Conservation (phyloP, 2,888 invertebrate genomes). For the Herminia tarsipennalis region DNA sequence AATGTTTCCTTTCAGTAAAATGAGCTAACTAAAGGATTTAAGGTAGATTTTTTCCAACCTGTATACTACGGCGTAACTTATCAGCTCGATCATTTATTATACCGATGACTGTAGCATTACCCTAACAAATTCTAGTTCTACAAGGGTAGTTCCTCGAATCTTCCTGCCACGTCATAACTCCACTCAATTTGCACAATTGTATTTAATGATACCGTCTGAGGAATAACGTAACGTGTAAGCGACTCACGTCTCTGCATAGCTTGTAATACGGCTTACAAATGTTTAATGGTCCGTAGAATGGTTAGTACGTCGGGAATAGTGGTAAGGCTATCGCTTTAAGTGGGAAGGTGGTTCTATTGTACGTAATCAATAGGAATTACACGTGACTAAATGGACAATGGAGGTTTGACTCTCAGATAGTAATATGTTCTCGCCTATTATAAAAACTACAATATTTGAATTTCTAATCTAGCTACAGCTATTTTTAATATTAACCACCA, state of each 20-base stretch:
- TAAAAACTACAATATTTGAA: conserved; percentile 11
- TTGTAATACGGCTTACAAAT: conserved; percentile 43
- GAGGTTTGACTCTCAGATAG: conserved; percentile 5
- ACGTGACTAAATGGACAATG: conserved; percentile 38
- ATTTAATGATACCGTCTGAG: conserved; percentile 49
- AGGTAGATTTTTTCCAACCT: too few species aligned
- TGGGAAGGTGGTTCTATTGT: conserved; percentile 34
- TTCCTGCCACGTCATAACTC: conserved; percentile 54
- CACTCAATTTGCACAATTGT: conserved; percentile 55
- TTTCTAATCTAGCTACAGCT: too few species aligned
- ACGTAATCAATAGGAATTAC: conserved; percentile 35
- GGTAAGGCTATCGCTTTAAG: conserved; percentile 34
- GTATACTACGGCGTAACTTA: conserved; percentile 27
- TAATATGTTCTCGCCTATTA: background rate
- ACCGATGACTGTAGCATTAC: conserved; percentile 42
- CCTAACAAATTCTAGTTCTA: conserved; percentile 45
- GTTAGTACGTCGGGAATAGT: conserved; percentile 25
- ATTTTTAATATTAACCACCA: too few species aligned
- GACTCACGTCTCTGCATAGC: conserved; percentile 41
- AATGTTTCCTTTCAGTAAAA: too few species aligned
- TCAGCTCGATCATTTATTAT: conserved; percentile 49
- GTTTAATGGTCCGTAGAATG: conserved; percentile 28
- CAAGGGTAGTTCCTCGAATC: conserved; percentile 36
- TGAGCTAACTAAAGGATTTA: too few species aligned
- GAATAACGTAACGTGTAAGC: conserved; percentile 34